phyloP scores from a whole-genome alignment of 2,888 invertebrate genomes.

The Cosmorhoe ocellata region DNA sequence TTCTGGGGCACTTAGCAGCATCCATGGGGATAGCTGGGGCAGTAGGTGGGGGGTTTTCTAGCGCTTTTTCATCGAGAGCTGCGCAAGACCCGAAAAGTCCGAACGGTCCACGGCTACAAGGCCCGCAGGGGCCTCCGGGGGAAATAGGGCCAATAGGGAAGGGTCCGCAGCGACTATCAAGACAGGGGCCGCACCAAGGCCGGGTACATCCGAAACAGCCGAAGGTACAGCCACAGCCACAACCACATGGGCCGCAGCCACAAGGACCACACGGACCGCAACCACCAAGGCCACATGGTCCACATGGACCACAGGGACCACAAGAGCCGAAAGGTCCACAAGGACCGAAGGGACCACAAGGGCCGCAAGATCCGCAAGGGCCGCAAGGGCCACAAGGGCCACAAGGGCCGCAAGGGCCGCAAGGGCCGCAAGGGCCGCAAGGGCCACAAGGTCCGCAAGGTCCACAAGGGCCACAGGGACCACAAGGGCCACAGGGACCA shows the following conservation, averaged over 20 bases:
- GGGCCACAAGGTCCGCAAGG: neutral
- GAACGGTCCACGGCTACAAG: constrained; percentile 5
- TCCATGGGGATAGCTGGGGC: neutral
- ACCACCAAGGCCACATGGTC: neutral
- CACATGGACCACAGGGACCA: constrained; percentile 18
- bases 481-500: constrained; percentile 2
- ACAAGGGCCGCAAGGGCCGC: constrained; percentile 17
- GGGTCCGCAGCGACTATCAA: constrained; percentile 1
- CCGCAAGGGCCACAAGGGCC: constrained; percentile 29
- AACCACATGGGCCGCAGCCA: neutral
- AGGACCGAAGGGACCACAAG: constrained; percentile 24
- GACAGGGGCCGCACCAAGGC: neutral
- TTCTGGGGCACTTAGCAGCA: neutral
- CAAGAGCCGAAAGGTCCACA: constrained; percentile 27
- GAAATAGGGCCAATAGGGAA: constrained; percentile 1
- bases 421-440: constrained; percentile 3
- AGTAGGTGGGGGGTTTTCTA: neutral
- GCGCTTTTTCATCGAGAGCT: neutral
- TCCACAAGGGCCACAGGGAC: constrained; percentile 7
- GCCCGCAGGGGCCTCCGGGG: constrained; percentile 13
- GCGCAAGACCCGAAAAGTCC: constrained; percentile 6
- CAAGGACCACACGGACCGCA: neutral
- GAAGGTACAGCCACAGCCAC: too few relatives aligned
- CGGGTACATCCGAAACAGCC: constrained; percentile 1
- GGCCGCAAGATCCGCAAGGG: constrained; percentile 17